phyloP scores from a whole-genome alignment of 1,140 invertebrate genomes.

The Homarus americanus region DNA sequence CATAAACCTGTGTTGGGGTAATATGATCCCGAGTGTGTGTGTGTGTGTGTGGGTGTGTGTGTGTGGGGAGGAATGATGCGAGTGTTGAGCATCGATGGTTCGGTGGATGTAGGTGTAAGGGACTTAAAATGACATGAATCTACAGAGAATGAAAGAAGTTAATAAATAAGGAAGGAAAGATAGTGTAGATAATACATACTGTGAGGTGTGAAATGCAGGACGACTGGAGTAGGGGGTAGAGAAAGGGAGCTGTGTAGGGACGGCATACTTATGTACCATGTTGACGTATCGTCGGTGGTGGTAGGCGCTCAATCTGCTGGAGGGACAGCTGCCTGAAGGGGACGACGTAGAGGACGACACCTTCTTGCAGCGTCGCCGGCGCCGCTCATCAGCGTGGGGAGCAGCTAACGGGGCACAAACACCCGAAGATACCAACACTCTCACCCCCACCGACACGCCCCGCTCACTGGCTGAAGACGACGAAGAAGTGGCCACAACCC shows the following conservation, averaged over 20 bases:
- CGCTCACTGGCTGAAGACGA: slow-evolving; percentile 75
- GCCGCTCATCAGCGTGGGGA: slow-evolving; percentile 77
- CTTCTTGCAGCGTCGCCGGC: slow-evolving; percentile 22
- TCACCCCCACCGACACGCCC: slow-evolving; percentile 46
- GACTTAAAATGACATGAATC: no score
- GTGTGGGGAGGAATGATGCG: no score
- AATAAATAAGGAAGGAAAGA: no score
- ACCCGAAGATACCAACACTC: slow-evolving; percentile 75
- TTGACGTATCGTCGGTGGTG: slow-evolving; percentile 60
- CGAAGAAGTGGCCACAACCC: slow-evolving; percentile 76
- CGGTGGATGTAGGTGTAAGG: no score
- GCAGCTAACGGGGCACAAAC: slow-evolving; percentile 72
- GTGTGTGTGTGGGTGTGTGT: no score
- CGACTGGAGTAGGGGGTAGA: background rate
- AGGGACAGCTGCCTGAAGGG: slow-evolving; percentile 89
- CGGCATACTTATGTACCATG: background rate
- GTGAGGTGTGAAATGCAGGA: background rate
- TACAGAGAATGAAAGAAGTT: no score
- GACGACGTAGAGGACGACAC: slow-evolving; percentile 78
- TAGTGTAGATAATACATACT: no score
- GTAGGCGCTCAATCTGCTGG: slow-evolving; percentile 89
- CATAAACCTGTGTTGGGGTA: no score
- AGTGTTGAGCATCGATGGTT: no score
- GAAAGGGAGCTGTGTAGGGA: background rate
- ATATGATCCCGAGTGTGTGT: no score